These are phyloP conservation scores for Scomberomorus guttatus DNA, from an alignment of 2,797 vertebrate species.

Conservation along the genomic window DNA sequence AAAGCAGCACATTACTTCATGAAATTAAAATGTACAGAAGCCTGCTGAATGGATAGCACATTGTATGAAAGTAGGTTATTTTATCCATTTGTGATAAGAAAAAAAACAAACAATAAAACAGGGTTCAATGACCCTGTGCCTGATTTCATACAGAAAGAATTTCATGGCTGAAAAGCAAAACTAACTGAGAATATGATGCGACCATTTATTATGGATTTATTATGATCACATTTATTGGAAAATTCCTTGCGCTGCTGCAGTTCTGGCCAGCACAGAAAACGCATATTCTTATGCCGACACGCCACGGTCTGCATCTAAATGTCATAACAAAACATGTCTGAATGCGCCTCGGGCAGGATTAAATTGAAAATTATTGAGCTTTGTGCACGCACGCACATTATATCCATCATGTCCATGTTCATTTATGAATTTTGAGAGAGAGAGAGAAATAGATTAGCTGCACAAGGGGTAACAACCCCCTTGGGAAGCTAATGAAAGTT, in stretches of 20 bases:
- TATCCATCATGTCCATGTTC: slow-evolving; percentile 35
- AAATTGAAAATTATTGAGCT: slow-evolving; percentile 56
- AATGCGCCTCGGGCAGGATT: slow-evolving; percentile 61
- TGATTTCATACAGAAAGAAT: slow-evolving; percentile 57
- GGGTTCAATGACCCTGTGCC: slow-evolving; percentile 24
- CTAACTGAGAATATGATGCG: slow-evolving; percentile 45
- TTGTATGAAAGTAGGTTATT: slow-evolving; percentile 17
- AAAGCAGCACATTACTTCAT: slow-evolving; percentile 46
- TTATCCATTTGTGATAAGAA: slow-evolving; percentile 36
- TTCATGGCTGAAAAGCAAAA: slow-evolving; percentile 36
- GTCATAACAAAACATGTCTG: slow-evolving; percentile 51
- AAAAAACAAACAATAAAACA: slow-evolving; percentile 50
- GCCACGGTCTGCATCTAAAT: slow-evolving; percentile 55
- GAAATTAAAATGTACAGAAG: slow-evolving; percentile 46
- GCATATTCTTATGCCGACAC: slow-evolving; percentile 44
- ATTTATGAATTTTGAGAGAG: slow-evolving; percentile 29
- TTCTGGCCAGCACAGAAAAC: slow-evolving; percentile 40
- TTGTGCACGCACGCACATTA: slow-evolving; percentile 6
- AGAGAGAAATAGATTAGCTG: slow-evolving; percentile 36
- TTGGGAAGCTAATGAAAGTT: slow-evolving; percentile 68
- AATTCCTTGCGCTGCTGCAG: slow-evolving; percentile 48
- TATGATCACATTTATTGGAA: slow-evolving; percentile 64
- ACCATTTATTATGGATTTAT: slow-evolving; percentile 53
- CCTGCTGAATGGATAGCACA: slow-evolving; percentile 43
- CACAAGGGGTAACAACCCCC: slow-evolving; percentile 52